These are phyloP conservation scores for Cyprinodon diabolis DNA, from an alignment of 2,797 vertebrate genomes.

Conservation along the genomic window DNA sequence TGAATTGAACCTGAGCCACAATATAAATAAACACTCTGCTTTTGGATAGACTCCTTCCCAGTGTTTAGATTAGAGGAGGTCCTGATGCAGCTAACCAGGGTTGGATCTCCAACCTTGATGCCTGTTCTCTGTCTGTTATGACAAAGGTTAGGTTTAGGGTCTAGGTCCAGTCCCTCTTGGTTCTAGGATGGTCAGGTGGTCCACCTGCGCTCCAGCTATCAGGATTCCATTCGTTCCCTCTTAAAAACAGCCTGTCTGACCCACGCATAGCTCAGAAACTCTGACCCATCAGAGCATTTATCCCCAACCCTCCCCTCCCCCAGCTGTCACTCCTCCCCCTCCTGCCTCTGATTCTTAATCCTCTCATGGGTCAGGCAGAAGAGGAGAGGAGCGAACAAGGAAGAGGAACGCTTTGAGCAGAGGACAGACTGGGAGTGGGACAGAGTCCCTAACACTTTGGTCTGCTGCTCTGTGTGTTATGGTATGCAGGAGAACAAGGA, in stretches of 20 bases:
- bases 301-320: constrained; percentile 26
- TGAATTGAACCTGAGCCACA: too few species aligned
- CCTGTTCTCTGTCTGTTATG: not conserved
- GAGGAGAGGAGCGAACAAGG: constrained; percentile 35
- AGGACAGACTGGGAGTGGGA: constrained; percentile 22
- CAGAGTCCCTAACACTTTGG: constrained; percentile 40
- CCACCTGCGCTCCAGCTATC: too few species aligned
- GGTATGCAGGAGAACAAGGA: constrained; percentile 92
- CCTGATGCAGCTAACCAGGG: not conserved
- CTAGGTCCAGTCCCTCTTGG: too few species aligned
- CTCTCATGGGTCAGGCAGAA: constrained; percentile 76
- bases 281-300: constrained; percentile 34
- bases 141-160: too few species aligned
- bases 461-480: constrained; percentile 68
- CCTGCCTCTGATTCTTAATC: constrained; percentile 83
- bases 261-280: constrained; percentile 30
- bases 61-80: not conserved
- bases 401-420: constrained; percentile 25
- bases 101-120: not conserved
- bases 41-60: too few species aligned
- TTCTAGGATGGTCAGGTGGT: too few species aligned
- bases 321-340: constrained; percentile 39
- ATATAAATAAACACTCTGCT: too few species aligned
- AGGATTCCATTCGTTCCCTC: not conserved
- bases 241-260: constrained; percentile 39